Evolutionary conservation across 2,888 invertebrate species (phyloP), one percentile per base, ranked within the genome.

Genomic region (Zygothrica quintamaculata): DNA sequence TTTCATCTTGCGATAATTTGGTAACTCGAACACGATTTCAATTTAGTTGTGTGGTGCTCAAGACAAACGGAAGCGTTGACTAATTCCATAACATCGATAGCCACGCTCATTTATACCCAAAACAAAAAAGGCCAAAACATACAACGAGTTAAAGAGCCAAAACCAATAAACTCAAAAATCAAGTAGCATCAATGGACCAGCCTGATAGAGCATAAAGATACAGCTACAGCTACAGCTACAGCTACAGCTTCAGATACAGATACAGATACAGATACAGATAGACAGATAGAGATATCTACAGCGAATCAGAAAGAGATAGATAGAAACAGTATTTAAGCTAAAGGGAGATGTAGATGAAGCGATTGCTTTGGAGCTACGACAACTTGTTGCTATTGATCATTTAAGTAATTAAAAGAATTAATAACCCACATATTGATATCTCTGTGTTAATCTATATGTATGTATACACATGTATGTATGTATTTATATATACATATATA

Each of bases 101-200:
- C 72, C 16, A 60, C 73, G 75, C 75, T 65, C 78, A 77, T 89
- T 89, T 89, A 89, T 89, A 78, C 60, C 56, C 22, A 57, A 59
- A 58, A 59, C 18, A 29, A 29, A 26, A 60, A n/a, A n/a, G n/a
- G n/a, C n/a, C 31, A 47, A 39, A 58, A 25, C 25, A 15, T 9
- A 44, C 40, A 25, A 46, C 16, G 29, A 29, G 29, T 26, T 12
- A 48, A 33, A 16, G 9, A 22, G 51, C 33, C 46, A 12, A 55
- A 66, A 71, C 33, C 52, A 47, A 64, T 55, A 44, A 46, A 43
- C n/a, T n/a, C 56, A 48, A 52, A 44, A 50, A 51, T 55, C 40
- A 36, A 25, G 26, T 6, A 61, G 44, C 52, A 31, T 65, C 37
- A 62, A 53, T 62, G 34, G 61, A 55, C 11, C 44, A 33, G 18